These are phyloP conservation scores for Larimichthys crocea DNA, from an alignment of 2,113 vertebrate species.

Conservation along the genomic window DNA sequence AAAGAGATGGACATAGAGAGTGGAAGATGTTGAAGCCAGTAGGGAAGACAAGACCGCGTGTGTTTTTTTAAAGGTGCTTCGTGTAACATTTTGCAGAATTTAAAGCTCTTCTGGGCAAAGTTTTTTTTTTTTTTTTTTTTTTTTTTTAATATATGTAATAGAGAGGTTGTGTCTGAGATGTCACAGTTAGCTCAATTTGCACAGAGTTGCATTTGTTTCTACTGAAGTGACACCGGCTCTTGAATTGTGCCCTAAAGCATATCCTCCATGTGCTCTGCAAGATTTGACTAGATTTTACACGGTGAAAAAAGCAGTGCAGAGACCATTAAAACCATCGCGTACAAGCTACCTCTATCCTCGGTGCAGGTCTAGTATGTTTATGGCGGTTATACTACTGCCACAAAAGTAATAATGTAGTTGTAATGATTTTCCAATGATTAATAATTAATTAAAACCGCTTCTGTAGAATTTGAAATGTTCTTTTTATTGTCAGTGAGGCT, in stretches of 20 bases:
- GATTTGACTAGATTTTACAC: constrained; percentile 1
- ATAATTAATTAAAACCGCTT: too few species aligned
- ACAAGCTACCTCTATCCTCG: neutral
- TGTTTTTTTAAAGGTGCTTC: neutral
- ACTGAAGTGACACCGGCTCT: neutral
- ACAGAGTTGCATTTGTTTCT: neutral
- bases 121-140: constrained; percentile 7
- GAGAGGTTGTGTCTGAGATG: neutral
- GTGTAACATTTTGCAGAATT: constrained; percentile 36
- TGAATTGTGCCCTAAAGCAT: neutral
- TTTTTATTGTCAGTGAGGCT: too few species aligned
- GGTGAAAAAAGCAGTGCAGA: neutral
- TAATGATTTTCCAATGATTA: too few species aligned
- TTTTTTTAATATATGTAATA: neutral
- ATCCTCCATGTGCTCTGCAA: neutral
- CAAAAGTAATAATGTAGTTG: neutral
- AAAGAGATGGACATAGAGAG: constrained; percentile 35
- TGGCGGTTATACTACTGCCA: neutral
- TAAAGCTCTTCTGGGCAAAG: neutral
- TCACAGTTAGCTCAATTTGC: constrained; percentile 1
- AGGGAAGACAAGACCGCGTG: neutral
- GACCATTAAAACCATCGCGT: neutral
- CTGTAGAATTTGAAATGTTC: too few species aligned
- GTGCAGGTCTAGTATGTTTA: neutral
- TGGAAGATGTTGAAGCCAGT: constrained; percentile 3